Percentiles rank a stretch among this genome's conserved stretches.
Conservation (phyloP, 2,888 invertebrate species). For the Mesorhabditis sp. region DNA sequence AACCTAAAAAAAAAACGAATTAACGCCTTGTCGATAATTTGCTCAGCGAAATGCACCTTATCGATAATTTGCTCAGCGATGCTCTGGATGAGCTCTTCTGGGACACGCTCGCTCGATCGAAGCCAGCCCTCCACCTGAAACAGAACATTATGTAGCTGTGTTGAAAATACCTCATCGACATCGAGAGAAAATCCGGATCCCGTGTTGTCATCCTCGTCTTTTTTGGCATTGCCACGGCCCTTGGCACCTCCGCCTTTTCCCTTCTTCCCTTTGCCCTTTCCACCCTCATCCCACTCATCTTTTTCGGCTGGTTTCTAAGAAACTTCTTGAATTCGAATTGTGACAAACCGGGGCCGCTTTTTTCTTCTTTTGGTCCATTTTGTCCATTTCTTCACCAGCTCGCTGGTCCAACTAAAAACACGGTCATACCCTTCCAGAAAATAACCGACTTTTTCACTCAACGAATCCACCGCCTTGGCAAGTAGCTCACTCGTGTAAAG, state of each 20-base stretch:
- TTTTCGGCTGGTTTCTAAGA: not conserved
- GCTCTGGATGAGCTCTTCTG: constrained; percentile 24
- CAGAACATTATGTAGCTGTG: too few relatives aligned
- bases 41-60: constrained; percentile 10
- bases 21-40: not conserved
- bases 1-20: constrained; percentile 10
- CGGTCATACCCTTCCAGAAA: not conserved
- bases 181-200: too few relatives aligned
- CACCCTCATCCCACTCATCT: constrained; percentile 2
- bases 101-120: constrained; percentile 15
- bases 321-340: not conserved
- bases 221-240: not conserved
- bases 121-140: constrained; percentile 23
- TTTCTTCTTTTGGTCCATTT: not conserved
- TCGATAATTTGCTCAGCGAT: constrained; percentile 15
- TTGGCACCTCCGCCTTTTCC: not conserved
- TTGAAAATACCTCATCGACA: too few relatives aligned
- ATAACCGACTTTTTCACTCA: not conserved
- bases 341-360: not conserved
- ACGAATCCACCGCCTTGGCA: not conserved
- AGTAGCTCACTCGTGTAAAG: not conserved
- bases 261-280: not conserved
- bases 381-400: not conserved
- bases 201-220: not conserved
- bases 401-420: not conserved